Conservation (phyloP, 2,888 invertebrate species). For the Rhingia campestris region DNA sequence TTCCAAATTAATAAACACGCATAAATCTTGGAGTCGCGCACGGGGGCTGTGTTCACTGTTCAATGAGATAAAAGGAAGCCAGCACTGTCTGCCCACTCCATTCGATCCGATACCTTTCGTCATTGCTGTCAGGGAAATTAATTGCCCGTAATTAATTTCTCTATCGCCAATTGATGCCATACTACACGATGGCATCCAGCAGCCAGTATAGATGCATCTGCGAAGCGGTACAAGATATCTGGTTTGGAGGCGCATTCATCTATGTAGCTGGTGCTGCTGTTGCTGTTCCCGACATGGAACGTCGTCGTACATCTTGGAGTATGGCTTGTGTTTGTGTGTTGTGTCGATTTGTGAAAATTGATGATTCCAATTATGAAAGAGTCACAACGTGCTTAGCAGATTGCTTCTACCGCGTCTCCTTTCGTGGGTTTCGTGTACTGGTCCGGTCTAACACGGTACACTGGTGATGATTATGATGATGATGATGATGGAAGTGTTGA, state of each 20-base stretch:
- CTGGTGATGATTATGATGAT: slow-evolving; percentile 42
- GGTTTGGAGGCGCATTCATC: slow-evolving; percentile 63
- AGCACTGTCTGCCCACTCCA: slow-evolving; percentile 46
- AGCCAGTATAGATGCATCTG: slow-evolving; percentile 63
- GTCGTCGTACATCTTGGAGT: slow-evolving; percentile 25
- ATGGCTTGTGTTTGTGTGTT: slow-evolving; percentile 47
- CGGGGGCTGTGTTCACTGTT: slow-evolving; percentile 30
- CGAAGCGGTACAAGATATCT: slow-evolving; percentile 67
- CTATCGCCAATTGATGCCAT: slow-evolving; percentile 67
- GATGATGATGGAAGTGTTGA: slow-evolving; percentile 73
- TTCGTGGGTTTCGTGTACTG: slow-evolving; percentile 7
- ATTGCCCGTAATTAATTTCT: slow-evolving; percentile 71
- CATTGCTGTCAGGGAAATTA: slow-evolving; percentile 72
- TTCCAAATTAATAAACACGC: slow-evolving; percentile 60
- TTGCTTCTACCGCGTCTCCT: slow-evolving; percentile 45
- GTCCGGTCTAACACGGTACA: slow-evolving; percentile 34
- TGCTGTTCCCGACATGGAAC: slow-evolving; percentile 14
- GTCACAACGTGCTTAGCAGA: slow-evolving; percentile 75
- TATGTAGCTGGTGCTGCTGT: slow-evolving; percentile 18
- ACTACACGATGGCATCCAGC: slow-evolving; percentile 19
- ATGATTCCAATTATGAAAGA: slow-evolving; percentile 82
- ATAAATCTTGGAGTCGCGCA: slow-evolving; percentile 57
- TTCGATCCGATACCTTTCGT: slow-evolving; percentile 69
- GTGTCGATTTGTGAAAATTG: slow-evolving; percentile 78
- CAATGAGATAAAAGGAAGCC: slow-evolving; percentile 57